phyloP scores from a whole-genome alignment of 2,113 vertebrate genomes.

The Triplophysa dalaica region DNA sequence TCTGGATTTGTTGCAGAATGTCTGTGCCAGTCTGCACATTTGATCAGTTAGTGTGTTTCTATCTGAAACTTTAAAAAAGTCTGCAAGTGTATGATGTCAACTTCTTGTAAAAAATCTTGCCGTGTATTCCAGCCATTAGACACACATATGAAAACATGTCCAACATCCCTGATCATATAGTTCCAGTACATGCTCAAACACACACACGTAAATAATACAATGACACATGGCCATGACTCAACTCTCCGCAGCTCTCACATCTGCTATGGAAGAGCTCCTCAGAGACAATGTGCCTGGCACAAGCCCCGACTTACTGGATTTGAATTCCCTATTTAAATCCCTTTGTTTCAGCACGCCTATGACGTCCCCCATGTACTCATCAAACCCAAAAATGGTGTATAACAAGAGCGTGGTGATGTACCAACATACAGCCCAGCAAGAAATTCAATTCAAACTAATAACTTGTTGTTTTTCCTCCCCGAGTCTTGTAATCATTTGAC shows the following conservation, averaged over 20 bases:
- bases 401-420: neutral
- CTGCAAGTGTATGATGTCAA: no score
- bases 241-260: constrained; percentile 33
- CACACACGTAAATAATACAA: constrained; percentile 21
- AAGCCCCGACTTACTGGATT: neutral
- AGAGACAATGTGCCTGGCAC: constrained; percentile 34
- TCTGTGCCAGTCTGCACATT: no score
- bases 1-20: no score
- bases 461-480: neutral
- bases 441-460: constrained; percentile 14
- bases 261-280: constrained; percentile 38
- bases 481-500: constrained; percentile 21
- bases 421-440: constrained; percentile 3
- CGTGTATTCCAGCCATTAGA: no score
- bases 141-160: constrained; percentile 14
- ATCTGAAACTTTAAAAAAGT: no score
- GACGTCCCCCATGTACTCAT: constrained; percentile 2
- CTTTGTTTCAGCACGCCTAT: constrained; percentile 51
- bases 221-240: constrained; percentile 29
- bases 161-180: neutral
- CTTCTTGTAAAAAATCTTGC: no score
- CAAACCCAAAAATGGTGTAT: constrained; percentile 19
- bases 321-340: constrained; percentile 39
- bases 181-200: constrained; percentile 39
- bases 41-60: no score